Conservation (phyloP, 1,140 invertebrate species). For the Drosophila simulans region DNA sequence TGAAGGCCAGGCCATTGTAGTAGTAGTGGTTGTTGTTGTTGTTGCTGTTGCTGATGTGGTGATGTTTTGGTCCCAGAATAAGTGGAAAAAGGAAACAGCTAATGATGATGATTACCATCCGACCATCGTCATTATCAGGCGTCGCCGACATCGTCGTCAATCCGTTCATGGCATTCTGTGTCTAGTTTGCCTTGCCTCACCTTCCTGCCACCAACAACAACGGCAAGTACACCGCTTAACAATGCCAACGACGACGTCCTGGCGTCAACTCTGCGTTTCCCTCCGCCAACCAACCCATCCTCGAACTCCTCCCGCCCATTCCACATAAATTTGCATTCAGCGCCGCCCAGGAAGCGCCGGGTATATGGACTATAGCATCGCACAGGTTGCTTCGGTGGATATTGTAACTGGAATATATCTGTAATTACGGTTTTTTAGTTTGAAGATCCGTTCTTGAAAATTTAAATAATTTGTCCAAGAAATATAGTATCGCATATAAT, state of each 20-base stretch:
- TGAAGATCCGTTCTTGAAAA: no score
- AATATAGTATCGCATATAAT: no score
- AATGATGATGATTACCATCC: slow-evolving; percentile 53
- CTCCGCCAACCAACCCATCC: neutral
- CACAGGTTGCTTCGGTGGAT: neutral
- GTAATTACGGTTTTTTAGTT: neutral
- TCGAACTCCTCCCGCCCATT: neutral
- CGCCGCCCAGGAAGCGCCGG: slow-evolving; percentile 12
- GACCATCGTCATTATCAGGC: slow-evolving; percentile 34
- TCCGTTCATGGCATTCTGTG: slow-evolving; percentile 44
- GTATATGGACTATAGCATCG: neutral
- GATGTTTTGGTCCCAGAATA: slow-evolving; percentile 16
- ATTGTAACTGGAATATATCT: neutral
- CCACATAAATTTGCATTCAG: slow-evolving; percentile 39
- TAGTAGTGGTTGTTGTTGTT: slow-evolving; percentile 10
- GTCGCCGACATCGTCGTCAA: slow-evolving; percentile 30
- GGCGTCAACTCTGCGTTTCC: slow-evolving; percentile 31
- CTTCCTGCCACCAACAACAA: neutral
- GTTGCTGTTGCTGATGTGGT: neutral
- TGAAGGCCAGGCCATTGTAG: slow-evolving; percentile 49
- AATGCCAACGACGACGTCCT: slow-evolving; percentile 46
- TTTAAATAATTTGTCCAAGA: no score
- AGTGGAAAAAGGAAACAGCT: slow-evolving; percentile 41
- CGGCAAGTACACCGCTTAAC: slow-evolving; percentile 11
- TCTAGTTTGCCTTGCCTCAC: slow-evolving; percentile 22